Base-by-base conservation (phyloP, 53 echinoderm and acorn worm species). In the Zoroaster sp. region DNA sequence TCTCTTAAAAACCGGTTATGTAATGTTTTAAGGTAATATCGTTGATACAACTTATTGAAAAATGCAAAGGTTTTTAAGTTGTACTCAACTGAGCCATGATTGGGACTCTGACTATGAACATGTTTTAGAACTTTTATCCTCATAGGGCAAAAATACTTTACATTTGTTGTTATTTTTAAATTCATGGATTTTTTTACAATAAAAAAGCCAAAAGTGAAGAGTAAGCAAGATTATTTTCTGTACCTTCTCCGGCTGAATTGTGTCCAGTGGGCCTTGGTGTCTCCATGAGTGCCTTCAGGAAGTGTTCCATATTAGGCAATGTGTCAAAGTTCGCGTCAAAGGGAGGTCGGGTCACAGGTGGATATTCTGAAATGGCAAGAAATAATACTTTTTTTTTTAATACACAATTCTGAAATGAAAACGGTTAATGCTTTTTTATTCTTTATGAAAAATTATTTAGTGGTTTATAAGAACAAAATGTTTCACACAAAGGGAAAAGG, bases 231-330 rank as follows among this genome's bases (percentile, higher is more conserved):
- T 69, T 12, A n/a, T n/a, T 68, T 23, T 38, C 20, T 89, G 28
- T 41, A 93, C 93, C 93, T 90, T 93, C 90, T 12, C 93, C 93
- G 9, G 80, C 83, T 5, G 93, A 93, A 33, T 77, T 83, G 45
- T 73, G 72, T 30, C 83, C 71, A 10, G 52, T 20, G 1, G 77
- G 37, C 9, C 79, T 63, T 45, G 36, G 15, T 28, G 74, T 4
- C 20, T 92, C 88, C 82, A 83, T 88, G 13, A 77, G 83, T 9
- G 69, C 51, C 67, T 81, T 85, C 85, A 85, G 6, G 35, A 89
- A 85, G 18, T 81, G 51, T 15, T 70, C 87, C 41, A 83, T 77
- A 53, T 87, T 72, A 5, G 83, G 66, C 70, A 92, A 66, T 40
- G 76, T 69, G 70, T 89, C 92, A 2, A 92, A 77, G 32, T 88